Evolutionary conservation across 2,113 vertebrate species (phyloP).

Genomic region (Brachionichthys hirsutus): DNA sequence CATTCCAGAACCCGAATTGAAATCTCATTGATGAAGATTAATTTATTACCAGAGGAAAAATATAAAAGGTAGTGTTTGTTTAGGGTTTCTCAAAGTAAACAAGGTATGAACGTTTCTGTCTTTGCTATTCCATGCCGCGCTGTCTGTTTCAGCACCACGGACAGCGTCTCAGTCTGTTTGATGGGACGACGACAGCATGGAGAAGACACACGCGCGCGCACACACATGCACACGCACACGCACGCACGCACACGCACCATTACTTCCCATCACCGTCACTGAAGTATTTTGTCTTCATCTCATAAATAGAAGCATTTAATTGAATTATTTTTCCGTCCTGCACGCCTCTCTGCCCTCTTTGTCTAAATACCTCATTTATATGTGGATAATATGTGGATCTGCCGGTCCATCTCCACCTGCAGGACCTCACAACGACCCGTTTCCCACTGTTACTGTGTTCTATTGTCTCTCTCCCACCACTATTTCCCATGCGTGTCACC

Average conservation of each 20-base stretch:
- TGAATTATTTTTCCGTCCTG: slow-evolving; percentile 2
- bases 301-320: slow-evolving; percentile 26
- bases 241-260: slow-evolving; percentile 13
- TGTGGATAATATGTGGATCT: slow-evolving; percentile 25
- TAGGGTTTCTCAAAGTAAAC: too few relatives aligned
- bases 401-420: slow-evolving; percentile 18
- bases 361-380: slow-evolving; percentile 11
- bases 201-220: slow-evolving; percentile 18
- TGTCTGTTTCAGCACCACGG: background rate
- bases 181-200: too few relatives aligned
- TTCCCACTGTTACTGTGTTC: slow-evolving; percentile 7
- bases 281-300: slow-evolving; percentile 20
- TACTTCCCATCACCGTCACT: slow-evolving; percentile 21
- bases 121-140: too few relatives aligned
- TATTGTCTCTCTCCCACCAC: background rate
- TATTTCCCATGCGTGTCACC: slow-evolving; percentile 19
- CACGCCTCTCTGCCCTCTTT: slow-evolving; percentile 14
- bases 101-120: too few relatives aligned
- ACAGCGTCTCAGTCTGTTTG: background rate
- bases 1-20: too few relatives aligned
- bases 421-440: background rate
- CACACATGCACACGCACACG: slow-evolving; percentile 1
- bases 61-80: too few relatives aligned
- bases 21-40: too few relatives aligned
- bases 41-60: too few relatives aligned